phyloP scores from a whole-genome alignment of 2,113 vertebrate genomes.

The Urocolius indicus region DNA sequence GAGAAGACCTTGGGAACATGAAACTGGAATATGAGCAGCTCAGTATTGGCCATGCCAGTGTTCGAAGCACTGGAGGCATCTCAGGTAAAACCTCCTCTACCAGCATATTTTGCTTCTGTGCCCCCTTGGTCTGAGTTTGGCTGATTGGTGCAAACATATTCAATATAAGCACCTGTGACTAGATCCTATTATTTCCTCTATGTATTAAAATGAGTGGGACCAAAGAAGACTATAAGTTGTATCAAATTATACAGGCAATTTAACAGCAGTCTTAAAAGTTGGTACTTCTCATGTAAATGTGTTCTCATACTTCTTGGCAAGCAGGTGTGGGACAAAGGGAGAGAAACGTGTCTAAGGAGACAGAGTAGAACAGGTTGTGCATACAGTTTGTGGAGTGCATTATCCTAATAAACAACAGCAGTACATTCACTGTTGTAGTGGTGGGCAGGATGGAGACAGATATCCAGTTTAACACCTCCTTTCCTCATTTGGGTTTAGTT shows the following conservation, averaged over 20 bases:
- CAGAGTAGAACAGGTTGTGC: not conserved
- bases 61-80: conserved; percentile 43
- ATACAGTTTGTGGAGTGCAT: not conserved
- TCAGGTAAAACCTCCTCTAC: conserved; percentile 71
- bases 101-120: not conserved
- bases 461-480: not conserved
- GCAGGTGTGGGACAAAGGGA: not conserved
- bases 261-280: not conserved
- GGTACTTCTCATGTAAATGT: not conserved
- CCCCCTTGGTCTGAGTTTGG: not conserved
- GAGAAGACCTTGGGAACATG: conserved; percentile 65
- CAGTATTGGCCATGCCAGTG: conserved; percentile 13
- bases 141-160: not conserved
- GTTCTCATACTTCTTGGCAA: not conserved
- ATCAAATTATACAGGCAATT: not conserved
- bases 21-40: conserved; percentile 51
- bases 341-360: not conserved
- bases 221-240: not conserved
- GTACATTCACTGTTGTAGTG: not conserved
- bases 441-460: not conserved
- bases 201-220: not conserved
- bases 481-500: not conserved
- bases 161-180: not conserved
- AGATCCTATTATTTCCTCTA: not conserved
- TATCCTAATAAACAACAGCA: not conserved